phyloP scores from a whole-genome alignment of 1,140 invertebrate genomes.

The Palaemon carinicauda region DNA sequence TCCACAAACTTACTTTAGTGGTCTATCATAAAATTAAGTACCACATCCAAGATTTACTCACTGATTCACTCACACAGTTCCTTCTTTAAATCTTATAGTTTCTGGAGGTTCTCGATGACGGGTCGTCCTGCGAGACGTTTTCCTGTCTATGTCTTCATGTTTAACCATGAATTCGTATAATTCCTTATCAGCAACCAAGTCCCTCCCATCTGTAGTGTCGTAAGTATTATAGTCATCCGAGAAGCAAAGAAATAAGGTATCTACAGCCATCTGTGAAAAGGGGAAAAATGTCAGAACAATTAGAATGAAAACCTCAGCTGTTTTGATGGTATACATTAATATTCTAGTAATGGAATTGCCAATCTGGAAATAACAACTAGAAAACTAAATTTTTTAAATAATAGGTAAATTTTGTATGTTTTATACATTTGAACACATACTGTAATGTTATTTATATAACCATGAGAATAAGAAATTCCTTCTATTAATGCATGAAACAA shows the following conservation, averaged over 20 bases:
- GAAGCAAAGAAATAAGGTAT: slow-evolving; percentile 95
- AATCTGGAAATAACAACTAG: not conserved
- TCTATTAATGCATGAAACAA: no score
- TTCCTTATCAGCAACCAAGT: slow-evolving; percentile 44
- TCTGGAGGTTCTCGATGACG: slow-evolving; percentile 24
- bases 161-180: slow-evolving; percentile 49
- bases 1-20: no score
- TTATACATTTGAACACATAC: no score
- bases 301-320: not conserved
- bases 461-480: not conserved
- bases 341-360: not conserved
- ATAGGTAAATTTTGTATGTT: no score
- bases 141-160: slow-evolving; percentile 45
- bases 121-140: slow-evolving; percentile 1
- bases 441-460: no score
- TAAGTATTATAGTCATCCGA: slow-evolving; percentile 69
- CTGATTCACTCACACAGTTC: slow-evolving; percentile 13
- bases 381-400: not conserved
- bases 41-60: not conserved
- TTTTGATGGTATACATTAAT: not conserved
- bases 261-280: slow-evolving; percentile 80
- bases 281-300: not conserved
- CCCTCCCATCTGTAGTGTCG: slow-evolving; percentile 41
- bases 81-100: slow-evolving; percentile 47
- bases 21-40: no score